Percentiles rank a stretch among this genome's conserved stretches.
Conservation (phyloP, 2,113 vertebrate species). For the Hyla sarda region DNA sequence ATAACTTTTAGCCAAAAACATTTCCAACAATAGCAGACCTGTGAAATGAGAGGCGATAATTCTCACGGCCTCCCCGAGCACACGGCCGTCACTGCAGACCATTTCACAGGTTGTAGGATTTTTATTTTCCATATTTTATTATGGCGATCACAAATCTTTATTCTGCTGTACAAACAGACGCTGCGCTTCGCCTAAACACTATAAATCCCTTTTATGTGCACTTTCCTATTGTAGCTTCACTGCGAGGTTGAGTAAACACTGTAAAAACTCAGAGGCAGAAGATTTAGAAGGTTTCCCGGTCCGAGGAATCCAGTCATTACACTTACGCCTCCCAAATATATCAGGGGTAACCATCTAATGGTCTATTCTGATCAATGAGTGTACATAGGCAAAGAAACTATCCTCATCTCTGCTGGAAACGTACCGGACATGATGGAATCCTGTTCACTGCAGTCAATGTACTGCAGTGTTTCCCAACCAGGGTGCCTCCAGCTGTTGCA, state of each 20-base stretch:
- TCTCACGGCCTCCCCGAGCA: neutral
- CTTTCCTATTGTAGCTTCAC: neutral
- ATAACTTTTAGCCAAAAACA: too few relatives aligned
- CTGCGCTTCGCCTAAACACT: slow-evolving; percentile 33
- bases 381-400: neutral
- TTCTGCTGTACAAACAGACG: neutral
- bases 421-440: neutral
- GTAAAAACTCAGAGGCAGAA: neutral
- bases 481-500: too few relatives aligned
- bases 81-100: neutral
- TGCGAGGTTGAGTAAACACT: slow-evolving; percentile 29
- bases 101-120: neutral
- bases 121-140: neutral
- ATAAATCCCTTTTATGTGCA: slow-evolving; percentile 40
- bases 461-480: too few relatives aligned
- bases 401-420: neutral
- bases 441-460: neutral
- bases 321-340: neutral
- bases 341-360: neutral
- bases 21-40: neutral
- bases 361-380: neutral
- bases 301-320: neutral
- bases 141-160: neutral
- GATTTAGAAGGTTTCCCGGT: neutral
- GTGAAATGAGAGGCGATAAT: neutral